These are phyloP conservation scores for Phataginus tricuspis DNA, from an alignment of 2,797 vertebrate species.

Conservation along the genomic window DNA sequence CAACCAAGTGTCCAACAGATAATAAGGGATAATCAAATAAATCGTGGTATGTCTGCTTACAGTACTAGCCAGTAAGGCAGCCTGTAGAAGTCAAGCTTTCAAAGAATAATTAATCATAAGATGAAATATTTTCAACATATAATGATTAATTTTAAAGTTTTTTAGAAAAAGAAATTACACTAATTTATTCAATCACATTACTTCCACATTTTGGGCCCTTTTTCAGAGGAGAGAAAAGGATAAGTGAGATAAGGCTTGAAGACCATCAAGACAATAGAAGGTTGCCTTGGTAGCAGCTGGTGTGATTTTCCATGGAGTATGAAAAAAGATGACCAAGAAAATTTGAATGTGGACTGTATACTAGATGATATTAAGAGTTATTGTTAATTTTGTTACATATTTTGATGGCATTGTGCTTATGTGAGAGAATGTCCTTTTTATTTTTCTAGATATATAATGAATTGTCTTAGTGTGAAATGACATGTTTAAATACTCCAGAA, in stretches of 20 bases:
- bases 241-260: not conserved
- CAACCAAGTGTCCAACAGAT: not conserved
- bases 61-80: not conserved
- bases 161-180: not conserved
- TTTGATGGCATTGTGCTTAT: not conserved
- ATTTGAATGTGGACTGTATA: not conserved
- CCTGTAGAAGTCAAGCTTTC: constrained; percentile 3
- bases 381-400: not conserved
- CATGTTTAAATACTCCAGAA: constrained; percentile 2
- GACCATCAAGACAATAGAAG: not conserved
- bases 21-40: not conserved
- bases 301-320: not conserved
- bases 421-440: not conserved
- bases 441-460: not conserved
- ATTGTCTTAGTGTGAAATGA: not conserved
- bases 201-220: constrained; percentile 18
- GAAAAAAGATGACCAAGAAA: not conserved
- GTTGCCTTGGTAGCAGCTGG: not conserved
- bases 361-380: constrained; percentile 1
- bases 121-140: not conserved
- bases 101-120: constrained; percentile 24
- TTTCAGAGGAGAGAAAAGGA: not conserved
- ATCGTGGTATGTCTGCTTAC: not conserved
- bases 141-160: not conserved
- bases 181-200: not conserved